Evolutionary conservation across 2,113 vertebrate species (phyloP).

Genomic region (Dromas ardeola): DNA sequence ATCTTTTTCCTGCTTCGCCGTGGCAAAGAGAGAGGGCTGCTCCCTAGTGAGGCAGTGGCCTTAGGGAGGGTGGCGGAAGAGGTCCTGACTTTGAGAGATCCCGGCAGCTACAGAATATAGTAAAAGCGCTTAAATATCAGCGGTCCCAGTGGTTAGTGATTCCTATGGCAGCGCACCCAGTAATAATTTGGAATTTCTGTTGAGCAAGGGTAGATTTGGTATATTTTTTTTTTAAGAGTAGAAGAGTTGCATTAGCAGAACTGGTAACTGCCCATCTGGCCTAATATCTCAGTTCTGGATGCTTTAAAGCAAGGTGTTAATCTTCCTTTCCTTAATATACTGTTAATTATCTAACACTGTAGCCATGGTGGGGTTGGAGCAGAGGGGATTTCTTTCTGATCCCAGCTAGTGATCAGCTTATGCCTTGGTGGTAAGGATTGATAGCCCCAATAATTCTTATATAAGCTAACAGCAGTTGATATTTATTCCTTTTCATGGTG

Average conservation of each 20-base stretch:
- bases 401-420: background rate
- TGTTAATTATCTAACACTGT: background rate
- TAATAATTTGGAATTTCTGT: background rate
- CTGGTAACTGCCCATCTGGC: background rate
- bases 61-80: background rate
- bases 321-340: background rate
- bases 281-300: background rate
- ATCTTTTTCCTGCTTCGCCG: background rate
- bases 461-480: background rate
- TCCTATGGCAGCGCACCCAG: background rate
- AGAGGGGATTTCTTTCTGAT: background rate
- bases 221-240: background rate
- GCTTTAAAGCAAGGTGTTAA: background rate
- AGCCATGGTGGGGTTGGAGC: background rate
- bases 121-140: background rate
- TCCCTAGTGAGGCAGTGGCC: background rate
- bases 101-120: background rate
- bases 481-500: background rate
- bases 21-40: accelerated
- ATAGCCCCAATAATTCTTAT: background rate
- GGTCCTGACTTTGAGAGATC: background rate
- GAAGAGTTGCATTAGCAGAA: background rate
- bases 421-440: background rate
- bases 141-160: background rate
- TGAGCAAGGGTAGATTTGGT: background rate